Base-by-base conservation (phyloP, 2,888 invertebrate species). In the Arrhopalites spinosus region DNA sequence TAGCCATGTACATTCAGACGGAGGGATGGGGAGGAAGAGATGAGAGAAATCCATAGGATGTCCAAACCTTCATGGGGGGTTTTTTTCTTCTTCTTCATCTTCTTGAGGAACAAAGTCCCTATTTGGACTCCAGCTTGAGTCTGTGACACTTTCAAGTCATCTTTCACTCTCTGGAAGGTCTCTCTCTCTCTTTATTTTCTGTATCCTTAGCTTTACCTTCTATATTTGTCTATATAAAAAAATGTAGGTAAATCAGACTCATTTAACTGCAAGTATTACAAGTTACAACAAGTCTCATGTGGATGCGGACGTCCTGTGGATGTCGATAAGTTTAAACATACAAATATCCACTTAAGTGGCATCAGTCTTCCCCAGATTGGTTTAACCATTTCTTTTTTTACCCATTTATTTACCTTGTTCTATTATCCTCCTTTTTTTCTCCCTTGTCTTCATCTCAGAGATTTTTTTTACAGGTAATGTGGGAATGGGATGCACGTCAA, bases 141-240 rank as follows among this genome's bases (percentile, higher is more conserved):
- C 61, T 73, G 68, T 76, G 76, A 76, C 76, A 76, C 64, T 73
- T 76, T 73, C 69, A 20, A 73, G 30, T 76, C 73, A 76, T 76
- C 76, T 73, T 76, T 76, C 76, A 76, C 77, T 74, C 74, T 59
- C 53, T 77, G 73, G 63, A 29, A 43, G 61, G 45, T 29, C 15
- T 27, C 15, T 50, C 25, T 36, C 36, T 36, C 36, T 11, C 11
- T 11, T 36, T 11, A 36, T 36, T 11, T 11, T 11, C 3, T 36
- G 36, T 7, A 36, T 36, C 36, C 36, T 11, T 11, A 7, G 36
- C 36, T 36, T 11, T 36, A 3, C 36, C 36, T 36, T 36, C 36
- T 36, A 11, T 36, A 11, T 11, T 36, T 11, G 3, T 7, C 36
- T 7, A 11, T 36, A 36, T 11, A 36, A 11, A 36, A 23, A 29